Conservation (phyloP, 2,888 invertebrate species). For the Drosophila meridionalis region DNA sequence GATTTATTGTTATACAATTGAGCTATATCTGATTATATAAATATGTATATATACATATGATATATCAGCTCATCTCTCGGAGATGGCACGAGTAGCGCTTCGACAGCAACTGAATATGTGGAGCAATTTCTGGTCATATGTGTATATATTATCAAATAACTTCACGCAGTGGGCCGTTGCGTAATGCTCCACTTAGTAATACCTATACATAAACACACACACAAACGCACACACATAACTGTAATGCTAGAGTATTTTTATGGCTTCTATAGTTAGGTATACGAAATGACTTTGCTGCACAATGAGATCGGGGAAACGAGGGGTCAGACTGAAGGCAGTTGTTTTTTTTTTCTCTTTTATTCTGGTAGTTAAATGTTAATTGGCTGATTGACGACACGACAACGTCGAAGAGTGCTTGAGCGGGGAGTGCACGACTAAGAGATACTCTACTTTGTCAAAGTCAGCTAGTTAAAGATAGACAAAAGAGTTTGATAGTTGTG, state of each 20-base stretch:
- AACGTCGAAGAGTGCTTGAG: neutral
- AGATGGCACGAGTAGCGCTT: neutral
- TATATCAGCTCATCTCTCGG: neutral
- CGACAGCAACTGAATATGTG: neutral
- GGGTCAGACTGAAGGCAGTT: slow-evolving; percentile 19
- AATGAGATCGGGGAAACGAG: slow-evolving; percentile 15
- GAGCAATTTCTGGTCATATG: neutral
- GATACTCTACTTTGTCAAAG: neutral
- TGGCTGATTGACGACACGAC: slow-evolving; percentile 53
- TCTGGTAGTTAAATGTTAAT: slow-evolving; percentile 68
- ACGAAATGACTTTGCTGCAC: slow-evolving; percentile 30
- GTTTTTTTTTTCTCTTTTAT: slow-evolving; percentile 19
- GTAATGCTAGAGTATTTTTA: slow-evolving; percentile 32
- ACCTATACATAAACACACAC: neutral
- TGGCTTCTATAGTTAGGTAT: slow-evolving; percentile 39
- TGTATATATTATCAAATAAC: slow-evolving; percentile 11
- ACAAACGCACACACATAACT: neutral
- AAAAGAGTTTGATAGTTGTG: neutral
- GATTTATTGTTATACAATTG: slow-evolving; percentile 48
- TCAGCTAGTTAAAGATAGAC: neutral
- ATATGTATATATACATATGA: neutral
- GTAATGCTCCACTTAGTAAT: slow-evolving; percentile 9
- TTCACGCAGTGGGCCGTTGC: slow-evolving; percentile 18
- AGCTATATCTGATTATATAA: slow-evolving; percentile 12
- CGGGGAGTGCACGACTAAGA: neutral